These are phyloP conservation scores for Psilopsiagon aymara DNA, from an alignment of 2,113 vertebrate genomes.

Conservation along the genomic window DNA sequence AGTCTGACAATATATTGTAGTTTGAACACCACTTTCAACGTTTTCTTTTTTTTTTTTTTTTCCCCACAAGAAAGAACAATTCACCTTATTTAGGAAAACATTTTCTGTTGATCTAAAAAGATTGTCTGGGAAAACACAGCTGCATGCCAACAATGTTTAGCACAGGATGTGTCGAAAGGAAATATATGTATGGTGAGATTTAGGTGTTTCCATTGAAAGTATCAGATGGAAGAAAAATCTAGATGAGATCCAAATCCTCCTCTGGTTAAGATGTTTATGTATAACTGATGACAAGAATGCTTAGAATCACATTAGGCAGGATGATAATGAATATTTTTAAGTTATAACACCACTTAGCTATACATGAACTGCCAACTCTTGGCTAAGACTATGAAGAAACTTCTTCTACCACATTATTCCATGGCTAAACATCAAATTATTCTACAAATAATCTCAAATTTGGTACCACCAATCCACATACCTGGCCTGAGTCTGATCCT, in stretches of 20 bases:
- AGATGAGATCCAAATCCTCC: neutral
- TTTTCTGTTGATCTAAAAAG: constrained; percentile 45
- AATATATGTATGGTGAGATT: neutral
- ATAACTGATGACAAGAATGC: neutral
- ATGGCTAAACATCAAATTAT: neutral
- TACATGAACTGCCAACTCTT: neutral
- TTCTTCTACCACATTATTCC: neutral
- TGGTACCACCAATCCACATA: neutral
- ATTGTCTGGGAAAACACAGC: constrained; percentile 36
- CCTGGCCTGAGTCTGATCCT: neutral
- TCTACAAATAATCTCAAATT: neutral
- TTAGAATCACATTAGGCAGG: neutral
- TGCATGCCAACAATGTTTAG: constrained; percentile 39
- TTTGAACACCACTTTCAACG: neutral
- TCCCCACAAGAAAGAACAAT: constrained; percentile 41
- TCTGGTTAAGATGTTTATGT: neutral
- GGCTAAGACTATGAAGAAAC: neutral
- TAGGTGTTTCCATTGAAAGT: neutral
- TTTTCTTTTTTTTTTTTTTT: neutral
- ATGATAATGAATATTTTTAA: neutral
- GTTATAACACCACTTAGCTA: neutral
- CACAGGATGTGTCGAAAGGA: constrained; percentile 1
- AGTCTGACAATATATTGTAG: neutral
- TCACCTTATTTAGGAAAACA: constrained; percentile 15
- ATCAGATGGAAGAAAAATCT: neutral